phyloP scores from a whole-genome alignment of 2,113 vertebrate species.

The Eudyptes chrysolophus region DNA sequence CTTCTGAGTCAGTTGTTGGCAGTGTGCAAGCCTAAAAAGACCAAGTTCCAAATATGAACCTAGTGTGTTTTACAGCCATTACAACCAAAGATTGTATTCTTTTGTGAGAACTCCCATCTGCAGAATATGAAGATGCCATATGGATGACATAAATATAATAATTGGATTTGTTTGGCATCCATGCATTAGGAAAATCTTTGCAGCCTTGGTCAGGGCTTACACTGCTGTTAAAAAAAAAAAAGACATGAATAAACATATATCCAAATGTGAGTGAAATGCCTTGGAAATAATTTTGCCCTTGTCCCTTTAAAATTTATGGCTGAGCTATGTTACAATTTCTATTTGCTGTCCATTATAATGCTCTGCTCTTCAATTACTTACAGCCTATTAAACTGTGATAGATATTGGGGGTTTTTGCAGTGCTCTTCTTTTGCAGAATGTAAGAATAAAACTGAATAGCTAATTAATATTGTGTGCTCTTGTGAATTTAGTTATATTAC shows the following conservation, averaged over 20 bases:
- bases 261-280: background rate
- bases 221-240: background rate
- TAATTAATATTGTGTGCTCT: slow-evolving; percentile 1
- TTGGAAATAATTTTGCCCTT: background rate
- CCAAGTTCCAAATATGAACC: slow-evolving; percentile 12
- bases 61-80: background rate
- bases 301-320: background rate
- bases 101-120: slow-evolving; percentile 34
- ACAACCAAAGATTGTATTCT: background rate
- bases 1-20: slow-evolving; percentile 57
- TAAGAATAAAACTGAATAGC: background rate
- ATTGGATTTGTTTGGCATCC: slow-evolving; percentile 9
- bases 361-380: background rate
- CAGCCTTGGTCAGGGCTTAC: background rate
- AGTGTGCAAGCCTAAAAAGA: background rate
- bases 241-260: background rate
- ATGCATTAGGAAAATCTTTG: background rate
- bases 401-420: background rate
- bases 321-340: background rate
- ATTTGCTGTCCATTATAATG: background rate
- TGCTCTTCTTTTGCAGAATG: background rate
- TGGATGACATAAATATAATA: slow-evolving; percentile 41
- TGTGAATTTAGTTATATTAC: background rate
- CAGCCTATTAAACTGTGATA: background rate
- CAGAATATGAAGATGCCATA: slow-evolving; percentile 23